A percentile compares a stretch with the other conserved stretches of the same genome.
Evolutionary conservation across 1,140 invertebrate species (phyloP).

Genomic region (Trichoplusia ni): DNA sequence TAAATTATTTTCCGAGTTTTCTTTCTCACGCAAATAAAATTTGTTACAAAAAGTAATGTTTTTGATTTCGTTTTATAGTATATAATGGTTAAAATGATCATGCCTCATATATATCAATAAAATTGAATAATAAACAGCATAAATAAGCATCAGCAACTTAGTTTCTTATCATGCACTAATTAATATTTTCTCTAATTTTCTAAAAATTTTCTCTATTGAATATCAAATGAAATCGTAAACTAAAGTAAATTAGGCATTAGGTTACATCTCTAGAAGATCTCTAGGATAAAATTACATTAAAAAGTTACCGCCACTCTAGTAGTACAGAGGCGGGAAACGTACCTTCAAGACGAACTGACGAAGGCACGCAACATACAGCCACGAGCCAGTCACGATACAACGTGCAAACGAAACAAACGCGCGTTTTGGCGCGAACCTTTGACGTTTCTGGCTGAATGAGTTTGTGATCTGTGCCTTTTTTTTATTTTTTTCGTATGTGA

Average conservation of each 20-base stretch:
- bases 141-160: background rate
- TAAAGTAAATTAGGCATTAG: background rate
- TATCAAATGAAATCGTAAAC: constrained; percentile 19
- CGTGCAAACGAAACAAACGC: constrained; percentile 16
- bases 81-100: no score
- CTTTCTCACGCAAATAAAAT: no score
- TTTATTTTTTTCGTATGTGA: constrained; percentile 9
- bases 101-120: no score
- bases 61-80: no score
- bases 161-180: no score
- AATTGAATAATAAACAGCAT: background rate
- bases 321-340: constrained; percentile 7
- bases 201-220: constrained; percentile 24
- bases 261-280: no score
- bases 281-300: constrained; percentile 17
- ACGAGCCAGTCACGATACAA: constrained; percentile 26
- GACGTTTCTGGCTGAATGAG: constrained; percentile 22
- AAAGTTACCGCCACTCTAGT: constrained; percentile 24
- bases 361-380: no score
- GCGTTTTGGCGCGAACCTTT: constrained; percentile 24
- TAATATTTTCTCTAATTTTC: no score
- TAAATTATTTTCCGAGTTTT: no score
- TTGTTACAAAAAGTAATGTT: no score
- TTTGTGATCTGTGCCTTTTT: constrained; percentile 15
- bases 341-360: constrained; percentile 13